Base-by-base conservation (phyloP, 2,113 vertebrate species). In the Boulengeromyrus knoepffleri region DNA sequence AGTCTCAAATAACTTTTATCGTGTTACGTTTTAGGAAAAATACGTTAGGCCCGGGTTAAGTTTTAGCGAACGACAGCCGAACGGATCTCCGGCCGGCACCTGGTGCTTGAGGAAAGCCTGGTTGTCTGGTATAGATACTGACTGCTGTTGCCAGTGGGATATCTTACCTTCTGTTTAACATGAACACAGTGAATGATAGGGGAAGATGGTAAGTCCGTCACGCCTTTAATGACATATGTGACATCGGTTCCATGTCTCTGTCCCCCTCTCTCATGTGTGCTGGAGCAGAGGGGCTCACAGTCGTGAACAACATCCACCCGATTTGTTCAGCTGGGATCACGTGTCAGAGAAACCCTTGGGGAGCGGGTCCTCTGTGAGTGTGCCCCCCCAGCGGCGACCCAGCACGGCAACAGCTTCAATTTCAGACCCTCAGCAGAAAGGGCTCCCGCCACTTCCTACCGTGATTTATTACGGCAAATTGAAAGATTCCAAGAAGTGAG, bases 391-490 rank as follows among this genome's bases (percentile, higher is more conserved):
- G 62, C 10, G 62, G 90, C 62, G 92, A 93, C 92, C 91, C 89
- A 62, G 88, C 92, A 90, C 19, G 89, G 88, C 58, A 88, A 7
- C 21, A 91, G 92, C 91, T 95, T 95, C 93, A 89, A 93, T 95
- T 96, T 95, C 95, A 93, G 91, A 92, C 91, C 91, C 92, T 94
- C 94, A 94, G 95, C 95, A 95, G 93, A 93, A 94, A 90, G 77
- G 89, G 52, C 90, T 6, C 77, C 93, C 92, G 94, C 92, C 92
- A 92, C 93, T 94, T 90, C 90, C 77, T 89, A 80, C 87, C 90
- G 53, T 93, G 91, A 94, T 94, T 94, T 93, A 94, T 93, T 92
- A 87, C 87, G 21, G 89, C 74, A 91, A 94, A 93, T 92, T 92
- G 89, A 93, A 93, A 92, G 92, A 94, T 93, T 95, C 95, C 93